Percentiles rank a stretch among this genome's conserved stretches.
These are phyloP conservation scores for Mizuhopecten yessoensis DNA, from an alignment of 1,140 invertebrate species.

Conservation along the genomic window DNA sequence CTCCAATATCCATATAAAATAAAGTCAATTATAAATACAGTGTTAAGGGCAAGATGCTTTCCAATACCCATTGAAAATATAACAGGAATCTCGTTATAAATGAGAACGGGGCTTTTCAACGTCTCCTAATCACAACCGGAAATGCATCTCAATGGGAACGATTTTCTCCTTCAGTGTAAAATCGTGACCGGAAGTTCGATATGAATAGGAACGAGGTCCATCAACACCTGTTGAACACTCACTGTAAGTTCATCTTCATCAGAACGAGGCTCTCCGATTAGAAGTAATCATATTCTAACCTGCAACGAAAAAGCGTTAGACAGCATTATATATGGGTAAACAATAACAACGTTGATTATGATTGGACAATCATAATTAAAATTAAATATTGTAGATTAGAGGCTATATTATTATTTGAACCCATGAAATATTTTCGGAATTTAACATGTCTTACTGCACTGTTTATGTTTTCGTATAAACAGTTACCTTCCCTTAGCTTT, in stretches of 20 bases:
- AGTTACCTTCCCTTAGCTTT: too few relatives aligned
- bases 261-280: not conserved
- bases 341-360: too few relatives aligned
- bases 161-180: not conserved
- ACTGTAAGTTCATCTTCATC: not conserved
- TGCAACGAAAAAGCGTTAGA: not conserved
- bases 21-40: not conserved
- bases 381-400: too few relatives aligned
- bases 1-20: too few relatives aligned
- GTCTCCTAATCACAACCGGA: not conserved
- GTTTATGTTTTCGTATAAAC: too few relatives aligned
- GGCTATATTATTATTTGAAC: too few relatives aligned
- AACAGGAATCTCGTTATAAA: not conserved
- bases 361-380: too few relatives aligned
- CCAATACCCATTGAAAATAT: not conserved
- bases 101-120: not conserved
- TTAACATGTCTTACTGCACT: too few relatives aligned
- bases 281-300: conserved; percentile 39
- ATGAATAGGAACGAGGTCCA: not conserved
- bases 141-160: not conserved
- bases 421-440: too few relatives aligned
- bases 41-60: not conserved
- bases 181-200: not conserved
- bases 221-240: not conserved
- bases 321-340: too few relatives aligned